Evolutionary conservation across 2,888 invertebrate genomes (phyloP).

Genomic region (Stenotaenia linearis): DNA sequence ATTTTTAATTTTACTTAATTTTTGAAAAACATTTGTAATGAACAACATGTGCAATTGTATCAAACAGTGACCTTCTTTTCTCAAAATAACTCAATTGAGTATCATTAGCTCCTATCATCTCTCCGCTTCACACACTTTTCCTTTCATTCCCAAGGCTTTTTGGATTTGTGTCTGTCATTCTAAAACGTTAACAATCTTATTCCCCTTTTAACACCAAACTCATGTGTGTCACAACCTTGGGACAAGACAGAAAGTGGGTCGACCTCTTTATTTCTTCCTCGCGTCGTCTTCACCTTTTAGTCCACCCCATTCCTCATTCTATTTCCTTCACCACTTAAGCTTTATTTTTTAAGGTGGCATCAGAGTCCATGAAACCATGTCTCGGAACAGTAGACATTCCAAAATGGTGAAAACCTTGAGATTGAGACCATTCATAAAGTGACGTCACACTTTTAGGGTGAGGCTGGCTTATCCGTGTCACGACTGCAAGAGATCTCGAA

Average conservation of each 20-base stretch:
- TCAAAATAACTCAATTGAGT: constrained; percentile 10
- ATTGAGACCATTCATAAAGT: neutral
- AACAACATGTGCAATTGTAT: neutral
- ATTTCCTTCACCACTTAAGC: neutral
- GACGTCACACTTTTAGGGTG: neutral
- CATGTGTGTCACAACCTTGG: constrained; percentile 15
- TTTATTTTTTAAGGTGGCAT: neutral
- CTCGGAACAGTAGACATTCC: constrained; percentile 4
- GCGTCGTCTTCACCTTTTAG: neutral
- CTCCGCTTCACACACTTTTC: constrained; percentile 1
- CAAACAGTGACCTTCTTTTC: neutral
- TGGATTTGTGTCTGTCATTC: neutral
- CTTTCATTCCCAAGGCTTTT: neutral
- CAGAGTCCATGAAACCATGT: neutral
- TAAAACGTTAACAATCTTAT: neutral
- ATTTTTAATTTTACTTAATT: neutral
- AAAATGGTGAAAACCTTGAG: neutral
- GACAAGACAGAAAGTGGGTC: neutral
- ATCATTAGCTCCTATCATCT: neutral
- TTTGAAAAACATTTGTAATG: neutral
- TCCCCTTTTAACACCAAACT: neutral
- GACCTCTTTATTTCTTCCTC: neutral
- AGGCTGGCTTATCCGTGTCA: constrained; percentile 20
- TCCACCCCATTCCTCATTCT: neutral
- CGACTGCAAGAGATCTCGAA: neutral